Conservation (phyloP, 2,113 vertebrate species). For the Dromiciops gliroides region DNA sequence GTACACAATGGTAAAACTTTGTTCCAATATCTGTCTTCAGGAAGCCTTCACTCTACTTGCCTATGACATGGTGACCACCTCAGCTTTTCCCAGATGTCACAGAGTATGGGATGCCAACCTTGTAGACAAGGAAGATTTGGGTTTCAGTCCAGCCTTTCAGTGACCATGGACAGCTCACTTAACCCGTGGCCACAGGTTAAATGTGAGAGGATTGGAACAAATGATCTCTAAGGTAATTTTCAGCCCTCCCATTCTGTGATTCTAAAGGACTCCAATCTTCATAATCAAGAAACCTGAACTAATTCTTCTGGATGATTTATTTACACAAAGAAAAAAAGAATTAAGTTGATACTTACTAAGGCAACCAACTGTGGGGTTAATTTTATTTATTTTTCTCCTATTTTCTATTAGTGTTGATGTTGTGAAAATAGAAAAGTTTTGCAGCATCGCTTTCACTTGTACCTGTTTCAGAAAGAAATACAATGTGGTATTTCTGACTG, state of each 20-base stretch:
- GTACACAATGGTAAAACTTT: not conserved
- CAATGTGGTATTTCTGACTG: constrained; percentile 12
- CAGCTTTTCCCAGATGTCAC: not conserved
- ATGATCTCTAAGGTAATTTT: not conserved
- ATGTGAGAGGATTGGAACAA: not conserved
- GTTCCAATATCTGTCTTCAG: not conserved
- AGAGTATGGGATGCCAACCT: not conserved
- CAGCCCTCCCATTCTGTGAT: not conserved
- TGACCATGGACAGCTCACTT: not conserved
- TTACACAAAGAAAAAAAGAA: constrained; percentile 2
- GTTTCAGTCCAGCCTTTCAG: not conserved
- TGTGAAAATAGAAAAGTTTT: constrained; percentile 9
- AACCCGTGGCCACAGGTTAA: not conserved
- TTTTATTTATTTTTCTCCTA: not conserved
- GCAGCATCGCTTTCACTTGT: not conserved
- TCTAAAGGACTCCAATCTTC: not conserved
- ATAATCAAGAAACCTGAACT: constrained; percentile 17
- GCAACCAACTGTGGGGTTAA: not conserved
- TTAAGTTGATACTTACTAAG: not conserved
- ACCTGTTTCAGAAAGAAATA: constrained; percentile 18
- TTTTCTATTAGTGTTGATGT: constrained; percentile 10
- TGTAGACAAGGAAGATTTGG: not conserved
- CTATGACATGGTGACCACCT: not conserved
- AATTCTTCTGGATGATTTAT: constrained; percentile 8
- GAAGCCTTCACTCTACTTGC: not conserved